Conservation (phyloP, 2,113 vertebrate genomes). For the Protomyctophum bolini region DNA sequence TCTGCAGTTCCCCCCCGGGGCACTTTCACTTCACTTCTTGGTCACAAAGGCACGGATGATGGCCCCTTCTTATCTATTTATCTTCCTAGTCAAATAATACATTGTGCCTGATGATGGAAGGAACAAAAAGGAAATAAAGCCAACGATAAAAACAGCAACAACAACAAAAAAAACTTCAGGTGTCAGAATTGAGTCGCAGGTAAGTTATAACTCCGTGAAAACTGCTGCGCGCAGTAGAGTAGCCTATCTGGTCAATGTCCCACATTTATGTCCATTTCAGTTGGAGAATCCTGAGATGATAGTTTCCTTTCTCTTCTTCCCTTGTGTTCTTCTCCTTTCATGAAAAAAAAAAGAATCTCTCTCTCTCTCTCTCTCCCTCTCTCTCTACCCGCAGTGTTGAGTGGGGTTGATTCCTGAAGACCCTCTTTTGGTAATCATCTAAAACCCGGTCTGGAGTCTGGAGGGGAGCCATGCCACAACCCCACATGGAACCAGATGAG, state of each 20-base stretch:
- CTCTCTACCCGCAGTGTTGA: constrained; percentile 9
- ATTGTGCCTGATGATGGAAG: neutral
- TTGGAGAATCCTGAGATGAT: neutral
- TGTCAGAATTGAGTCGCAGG: constrained; percentile 13
- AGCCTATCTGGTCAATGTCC: too few relatives aligned
- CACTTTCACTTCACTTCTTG: constrained; percentile 24
- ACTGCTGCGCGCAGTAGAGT: too few relatives aligned
- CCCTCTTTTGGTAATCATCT: constrained; percentile 60
- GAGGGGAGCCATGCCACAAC: constrained; percentile 61
- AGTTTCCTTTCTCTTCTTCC: constrained; percentile 18
- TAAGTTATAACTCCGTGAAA: too few relatives aligned
- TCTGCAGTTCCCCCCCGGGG: constrained; percentile 44
- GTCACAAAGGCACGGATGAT: constrained; percentile 8
- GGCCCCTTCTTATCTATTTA: neutral
- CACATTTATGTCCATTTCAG: neutral
- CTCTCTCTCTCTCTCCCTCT: constrained; percentile 15
- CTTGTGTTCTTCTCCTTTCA: constrained; percentile 16
- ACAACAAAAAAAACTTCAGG: constrained; percentile 39
- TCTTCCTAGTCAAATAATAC: neutral
- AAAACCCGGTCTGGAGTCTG: constrained; percentile 76
- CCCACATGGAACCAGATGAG: neutral
- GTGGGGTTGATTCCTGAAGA: constrained; percentile 57
- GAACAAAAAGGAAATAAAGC: neutral
- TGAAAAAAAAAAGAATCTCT: constrained; percentile 13
- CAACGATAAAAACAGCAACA: neutral